Evolutionary conservation across 2,888 invertebrate genomes (phyloP).

Genomic region (Coelinius sp.): DNA sequence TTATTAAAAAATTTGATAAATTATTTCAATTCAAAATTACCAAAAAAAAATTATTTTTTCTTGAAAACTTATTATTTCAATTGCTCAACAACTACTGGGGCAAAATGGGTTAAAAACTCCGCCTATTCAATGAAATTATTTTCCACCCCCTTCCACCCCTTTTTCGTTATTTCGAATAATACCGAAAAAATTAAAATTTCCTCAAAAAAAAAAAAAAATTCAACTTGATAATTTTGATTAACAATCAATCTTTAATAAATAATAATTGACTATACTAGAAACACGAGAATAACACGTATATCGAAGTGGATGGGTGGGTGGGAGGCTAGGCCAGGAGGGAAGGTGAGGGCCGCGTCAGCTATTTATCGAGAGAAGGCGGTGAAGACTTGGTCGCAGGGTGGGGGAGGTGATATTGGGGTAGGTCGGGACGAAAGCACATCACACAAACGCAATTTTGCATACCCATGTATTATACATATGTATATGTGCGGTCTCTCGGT

Average conservation of each 20-base stretch:
- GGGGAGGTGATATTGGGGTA: constrained; percentile 59
- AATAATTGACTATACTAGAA: not conserved
- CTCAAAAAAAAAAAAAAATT: too few species aligned
- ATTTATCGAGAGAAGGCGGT: constrained; percentile 29
- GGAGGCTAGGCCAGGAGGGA: constrained; percentile 51
- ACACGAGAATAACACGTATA: constrained; percentile 26
- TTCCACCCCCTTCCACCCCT: too few species aligned
- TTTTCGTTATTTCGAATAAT: too few species aligned
- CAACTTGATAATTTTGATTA: too few species aligned
- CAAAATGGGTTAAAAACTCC: too few species aligned
- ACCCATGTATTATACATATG: not conserved
- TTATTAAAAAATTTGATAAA: not conserved
- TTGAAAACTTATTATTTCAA: too few species aligned
- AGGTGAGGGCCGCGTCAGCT: constrained; percentile 38
- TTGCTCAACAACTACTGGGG: too few species aligned
- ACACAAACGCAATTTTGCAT: constrained; percentile 40
- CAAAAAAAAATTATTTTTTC: too few species aligned
- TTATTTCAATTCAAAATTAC: not conserved
- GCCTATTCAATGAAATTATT: too few species aligned
- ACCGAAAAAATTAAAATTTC: too few species aligned
- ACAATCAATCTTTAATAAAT: too few species aligned
- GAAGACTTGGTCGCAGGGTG: constrained; percentile 30
- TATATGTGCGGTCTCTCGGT: not conserved
- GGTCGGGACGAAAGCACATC: constrained; percentile 66
- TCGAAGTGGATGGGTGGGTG: constrained; percentile 43